Evolutionary conservation across 1,140 invertebrate species (phyloP).

Genomic region (Drosophila asahinai): DNA sequence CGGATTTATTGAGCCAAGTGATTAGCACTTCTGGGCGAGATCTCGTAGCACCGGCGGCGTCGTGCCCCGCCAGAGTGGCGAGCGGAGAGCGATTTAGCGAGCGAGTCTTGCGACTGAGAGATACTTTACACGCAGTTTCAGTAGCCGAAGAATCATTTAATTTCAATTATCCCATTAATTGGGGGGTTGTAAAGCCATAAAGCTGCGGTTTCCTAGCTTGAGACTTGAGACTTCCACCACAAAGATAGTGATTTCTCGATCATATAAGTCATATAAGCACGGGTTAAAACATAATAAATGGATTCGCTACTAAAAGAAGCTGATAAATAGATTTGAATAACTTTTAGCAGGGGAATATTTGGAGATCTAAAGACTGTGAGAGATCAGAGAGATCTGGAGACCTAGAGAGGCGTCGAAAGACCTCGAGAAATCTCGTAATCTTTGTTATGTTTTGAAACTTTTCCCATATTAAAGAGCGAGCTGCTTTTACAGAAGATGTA

Average conservation of each 20-base stretch:
- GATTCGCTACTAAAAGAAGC: background rate
- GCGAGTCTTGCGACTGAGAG: background rate
- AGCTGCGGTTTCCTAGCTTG: background rate
- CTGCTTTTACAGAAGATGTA: slow-evolving; percentile 24
- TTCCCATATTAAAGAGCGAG: background rate
- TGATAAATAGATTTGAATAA: background rate
- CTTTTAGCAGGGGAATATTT: background rate
- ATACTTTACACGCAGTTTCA: slow-evolving; percentile 10
- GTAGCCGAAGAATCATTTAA: slow-evolving; percentile 32
- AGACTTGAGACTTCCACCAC: background rate
- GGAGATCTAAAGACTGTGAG: background rate
- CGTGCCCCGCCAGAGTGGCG: slow-evolving; percentile 24
- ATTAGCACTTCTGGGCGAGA: slow-evolving; percentile 78
- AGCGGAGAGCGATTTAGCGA: slow-evolving; percentile 21
- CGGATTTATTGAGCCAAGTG: slow-evolving; percentile 72
- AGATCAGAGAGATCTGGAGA: background rate
- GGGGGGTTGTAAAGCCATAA: slow-evolving; percentile 23
- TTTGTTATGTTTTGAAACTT: background rate
- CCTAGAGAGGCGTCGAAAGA: background rate
- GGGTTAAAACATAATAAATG: background rate
- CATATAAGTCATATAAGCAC: background rate
- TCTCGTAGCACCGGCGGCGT: slow-evolving; percentile 41
- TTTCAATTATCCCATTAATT: slow-evolving; percentile 36
- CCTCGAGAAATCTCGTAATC: background rate
- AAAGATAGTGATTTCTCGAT: background rate